phyloP scores from a whole-genome alignment of 1,140 invertebrate genomes.

The Monomorium pharaonis region DNA sequence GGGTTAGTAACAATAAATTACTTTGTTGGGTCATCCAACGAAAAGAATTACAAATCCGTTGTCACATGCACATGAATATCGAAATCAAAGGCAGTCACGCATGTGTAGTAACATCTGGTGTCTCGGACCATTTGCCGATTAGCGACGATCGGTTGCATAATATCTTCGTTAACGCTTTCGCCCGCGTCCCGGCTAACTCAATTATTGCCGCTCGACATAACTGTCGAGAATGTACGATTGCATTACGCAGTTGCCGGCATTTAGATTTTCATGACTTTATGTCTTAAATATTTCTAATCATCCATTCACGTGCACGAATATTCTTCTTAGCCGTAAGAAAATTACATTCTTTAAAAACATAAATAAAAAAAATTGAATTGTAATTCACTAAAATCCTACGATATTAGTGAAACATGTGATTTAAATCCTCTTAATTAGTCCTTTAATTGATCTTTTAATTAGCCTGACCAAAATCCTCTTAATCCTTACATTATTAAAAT shows the following conservation, averaged over 20 bases:
- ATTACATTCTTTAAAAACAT: background rate
- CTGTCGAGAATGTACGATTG: conserved; percentile 29
- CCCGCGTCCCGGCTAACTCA: conserved; percentile 36
- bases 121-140: conserved; percentile 65
- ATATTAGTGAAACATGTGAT: conserved; percentile 15
- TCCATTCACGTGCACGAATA: background rate
- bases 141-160: conserved; percentile 61
- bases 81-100: conserved; percentile 49
- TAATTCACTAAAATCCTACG: background rate
- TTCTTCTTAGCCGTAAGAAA: background rate
- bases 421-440: conserved; percentile 35
- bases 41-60: conserved; percentile 32
- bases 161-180: conserved; percentile 63
- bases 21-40: background rate
- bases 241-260: background rate
- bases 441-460: conserved; percentile 46
- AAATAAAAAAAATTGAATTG: background rate
- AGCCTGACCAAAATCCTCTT: conserved; percentile 37
- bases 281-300: background rate
- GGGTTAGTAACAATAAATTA: conserved; percentile 16
- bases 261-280: background rate
- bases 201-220: conserved; percentile 43
- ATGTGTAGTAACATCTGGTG: conserved; percentile 53
- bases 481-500: conserved; percentile 42
- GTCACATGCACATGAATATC: conserved; percentile 22